Base-by-base conservation (phyloP, 2,888 invertebrate genomes). In the Dorcus parallelipipedus region DNA sequence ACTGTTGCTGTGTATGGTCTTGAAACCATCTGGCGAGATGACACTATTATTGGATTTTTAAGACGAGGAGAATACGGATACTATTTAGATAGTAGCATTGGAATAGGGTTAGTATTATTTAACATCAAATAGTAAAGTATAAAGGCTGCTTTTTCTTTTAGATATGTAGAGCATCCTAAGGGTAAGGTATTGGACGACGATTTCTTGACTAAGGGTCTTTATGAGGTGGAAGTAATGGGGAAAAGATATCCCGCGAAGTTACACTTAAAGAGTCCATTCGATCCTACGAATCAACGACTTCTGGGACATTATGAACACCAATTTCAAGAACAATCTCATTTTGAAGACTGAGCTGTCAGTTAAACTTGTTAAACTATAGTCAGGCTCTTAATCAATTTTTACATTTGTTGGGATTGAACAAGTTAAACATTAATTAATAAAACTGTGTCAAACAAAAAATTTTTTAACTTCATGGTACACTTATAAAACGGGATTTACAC, bases 1-100 rank as follows among this genome's bases (percentile, higher is more conserved):
- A 83, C 86, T 78, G 79, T 89, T 9, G 87, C 93, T n/a, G 72
- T 96, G 43, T 91, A 90, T 82, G 95, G 95, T 0, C 81, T 91
- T 67, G 95, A 96, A 81, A 88, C 90, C 0, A 88, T 95, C 70
- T 93, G 87, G 79, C 84, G 91, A 70, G 86, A 92, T 71, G 89
- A 87, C 3, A 79, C 83, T 67, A 81, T 88, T 0, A 91, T 93
- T 4, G 95, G 95, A 9, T 89, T 89, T 67, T 75, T 95, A 6
- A 81, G 95, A 61, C 82, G 94, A 72, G 93, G 90, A 0, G 93
- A 93, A 65, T 94, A 87, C 72, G 93, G 86, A 10, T 86, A 83
- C 68, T 77, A 80, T 45, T 75, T 86, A 49, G 83, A 82, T 60
- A 80, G 78, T 57, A 83, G 82, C 68, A 82, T 88, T 63, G 88